phyloP scores from a whole-genome alignment of 2,888 invertebrate genomes.

The Hecatera dysodea region DNA sequence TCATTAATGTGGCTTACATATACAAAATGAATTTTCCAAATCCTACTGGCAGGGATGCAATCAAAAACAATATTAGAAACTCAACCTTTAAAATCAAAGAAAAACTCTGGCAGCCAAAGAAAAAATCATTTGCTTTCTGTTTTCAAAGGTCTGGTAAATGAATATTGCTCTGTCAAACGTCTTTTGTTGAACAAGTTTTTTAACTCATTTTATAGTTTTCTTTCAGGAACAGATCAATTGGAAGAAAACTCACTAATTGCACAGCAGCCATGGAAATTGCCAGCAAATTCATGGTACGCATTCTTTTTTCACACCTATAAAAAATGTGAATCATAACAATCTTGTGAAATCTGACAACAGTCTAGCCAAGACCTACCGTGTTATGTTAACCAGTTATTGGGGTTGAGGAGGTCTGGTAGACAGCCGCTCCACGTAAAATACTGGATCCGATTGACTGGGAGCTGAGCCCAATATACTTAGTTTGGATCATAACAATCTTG shows the following conservation, averaged over 20 bases:
- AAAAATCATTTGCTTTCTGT: not conserved
- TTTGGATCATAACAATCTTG: too few relatives aligned
- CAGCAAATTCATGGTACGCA: conserved; percentile 84
- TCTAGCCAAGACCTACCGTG: too few relatives aligned
- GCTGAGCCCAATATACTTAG: too few relatives aligned
- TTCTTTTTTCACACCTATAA: not conserved
- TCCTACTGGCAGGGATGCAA: too few relatives aligned
- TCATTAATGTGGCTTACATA: too few relatives aligned
- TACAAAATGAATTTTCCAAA: too few relatives aligned
- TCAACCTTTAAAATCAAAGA: not conserved
- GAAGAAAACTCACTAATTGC: not conserved
- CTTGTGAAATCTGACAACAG: too few relatives aligned
- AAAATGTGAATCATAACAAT: not conserved
- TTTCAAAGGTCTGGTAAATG: not conserved
- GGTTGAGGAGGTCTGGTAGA: too few relatives aligned
- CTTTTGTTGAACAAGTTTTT: conserved; percentile 45
- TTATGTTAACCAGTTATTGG: too few relatives aligned
- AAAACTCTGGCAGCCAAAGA: conserved; percentile 7
- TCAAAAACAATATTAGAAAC: not conserved
- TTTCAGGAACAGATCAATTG: conserved; percentile 10
- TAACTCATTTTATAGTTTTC: conserved; percentile 42
- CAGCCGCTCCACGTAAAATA: too few relatives aligned
- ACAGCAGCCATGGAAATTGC: conserved; percentile 82
- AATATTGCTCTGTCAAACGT: not conserved
- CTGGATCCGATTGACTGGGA: too few relatives aligned